These are phyloP conservation scores for Engystomops pustulosus DNA, from an alignment of 2,113 vertebrate species.

Conservation along the genomic window DNA sequence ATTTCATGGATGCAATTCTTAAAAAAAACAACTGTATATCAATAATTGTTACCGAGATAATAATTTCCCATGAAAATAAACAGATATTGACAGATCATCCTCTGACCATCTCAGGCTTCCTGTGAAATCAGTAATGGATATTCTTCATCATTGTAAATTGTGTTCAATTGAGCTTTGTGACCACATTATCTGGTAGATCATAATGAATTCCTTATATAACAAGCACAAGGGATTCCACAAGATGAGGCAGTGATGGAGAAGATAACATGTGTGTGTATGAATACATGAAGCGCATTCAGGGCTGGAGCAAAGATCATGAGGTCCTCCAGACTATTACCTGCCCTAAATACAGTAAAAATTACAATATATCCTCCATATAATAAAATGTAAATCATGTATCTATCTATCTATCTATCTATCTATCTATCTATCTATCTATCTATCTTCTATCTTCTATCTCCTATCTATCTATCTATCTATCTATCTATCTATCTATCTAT, in stretches of 20 bases:
- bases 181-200: not conserved
- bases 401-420: too few species aligned
- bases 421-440: too few species aligned
- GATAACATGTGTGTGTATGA: not conserved
- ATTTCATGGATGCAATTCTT: not conserved
- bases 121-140: not conserved
- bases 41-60: constrained; percentile 16
- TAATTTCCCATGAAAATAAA: constrained; percentile 36
- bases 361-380: not conserved
- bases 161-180: not conserved
- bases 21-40: constrained; percentile 18
- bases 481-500: too few species aligned
- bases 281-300: not conserved
- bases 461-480: too few species aligned
- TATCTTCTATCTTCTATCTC: too few species aligned
- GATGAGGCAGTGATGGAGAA: not conserved
- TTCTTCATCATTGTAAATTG: not conserved
- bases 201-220: constrained; percentile 13
- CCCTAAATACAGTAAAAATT: not conserved
- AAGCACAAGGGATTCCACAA: not conserved
- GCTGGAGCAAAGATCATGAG: not conserved
- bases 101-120: not conserved
- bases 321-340: not conserved
- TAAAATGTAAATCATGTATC: not conserved
- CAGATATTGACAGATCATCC: constrained; percentile 2